These are phyloP conservation scores for Bothrops jararaca DNA, from an alignment of 2,113 vertebrate species.

Conservation along the genomic window DNA sequence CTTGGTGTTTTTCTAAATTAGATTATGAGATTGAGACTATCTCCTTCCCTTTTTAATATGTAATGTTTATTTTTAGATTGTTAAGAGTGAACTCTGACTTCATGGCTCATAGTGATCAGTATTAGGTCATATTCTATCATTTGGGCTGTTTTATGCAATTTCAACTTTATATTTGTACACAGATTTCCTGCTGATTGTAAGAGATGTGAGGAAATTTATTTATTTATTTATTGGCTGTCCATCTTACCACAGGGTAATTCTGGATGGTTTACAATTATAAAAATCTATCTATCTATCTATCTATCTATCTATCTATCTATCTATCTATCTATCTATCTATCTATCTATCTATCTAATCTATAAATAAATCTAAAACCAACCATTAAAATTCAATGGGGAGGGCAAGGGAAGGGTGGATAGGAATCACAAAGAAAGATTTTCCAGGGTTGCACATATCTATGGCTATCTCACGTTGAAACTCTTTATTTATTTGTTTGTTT, in stretches of 20 bases:
- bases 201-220: neutral
- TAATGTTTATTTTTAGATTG: neutral
- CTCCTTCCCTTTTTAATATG: neutral
- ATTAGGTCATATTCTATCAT: neutral
- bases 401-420: neutral
- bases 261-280: too few species aligned
- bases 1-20: neutral
- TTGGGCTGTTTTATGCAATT: neutral
- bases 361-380: neutral
- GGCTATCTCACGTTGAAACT: too few species aligned
- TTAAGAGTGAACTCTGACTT: neutral
- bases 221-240: too few species aligned
- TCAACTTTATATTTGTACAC: neutral
- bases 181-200: neutral
- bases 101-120: neutral
- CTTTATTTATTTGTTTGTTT: neutral
- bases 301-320: too few species aligned
- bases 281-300: too few species aligned
- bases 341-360: too few species aligned
- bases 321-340: too few species aligned
- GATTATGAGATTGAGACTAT: neutral
- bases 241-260: too few species aligned
- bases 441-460: neutral
- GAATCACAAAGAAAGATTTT: neutral
- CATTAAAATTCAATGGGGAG: neutral